Conservation (phyloP, 2,888 invertebrate species). For the Laothoe populi region DNA sequence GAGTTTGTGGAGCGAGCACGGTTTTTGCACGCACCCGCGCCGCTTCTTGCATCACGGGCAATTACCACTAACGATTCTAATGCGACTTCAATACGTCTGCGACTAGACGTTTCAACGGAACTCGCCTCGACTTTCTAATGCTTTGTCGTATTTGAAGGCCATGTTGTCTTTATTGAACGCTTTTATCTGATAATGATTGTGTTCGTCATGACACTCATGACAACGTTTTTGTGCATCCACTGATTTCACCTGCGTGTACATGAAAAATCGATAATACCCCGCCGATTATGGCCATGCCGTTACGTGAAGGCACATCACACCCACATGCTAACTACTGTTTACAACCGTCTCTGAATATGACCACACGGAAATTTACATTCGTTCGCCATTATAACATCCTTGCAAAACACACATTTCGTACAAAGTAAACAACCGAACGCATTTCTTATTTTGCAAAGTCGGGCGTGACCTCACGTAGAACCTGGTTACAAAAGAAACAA, state of each 20-base stretch:
- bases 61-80: conserved; percentile 71
- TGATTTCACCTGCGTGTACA: conserved; percentile 29
- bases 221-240: conserved; percentile 46
- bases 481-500: conserved; percentile 46
- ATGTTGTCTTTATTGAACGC: conserved; percentile 47
- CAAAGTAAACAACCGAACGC: conserved; percentile 38
- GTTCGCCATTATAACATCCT: conserved; percentile 45
- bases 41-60: conserved; percentile 73
- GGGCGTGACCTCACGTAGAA: conserved; percentile 52
- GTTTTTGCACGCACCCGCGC: conserved; percentile 45
- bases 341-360: conserved; percentile 50
- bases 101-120: conserved; percentile 58
- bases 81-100: conserved; percentile 63
- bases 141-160: conserved; percentile 60
- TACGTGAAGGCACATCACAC: conserved; percentile 52
- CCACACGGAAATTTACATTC: conserved; percentile 45
- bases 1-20: conserved; percentile 55
- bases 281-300: conserved; percentile 41
- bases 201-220: conserved; percentile 63
- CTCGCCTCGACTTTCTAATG: conserved; percentile 76
- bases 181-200: conserved; percentile 69
- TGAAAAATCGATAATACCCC: conserved; percentile 16
- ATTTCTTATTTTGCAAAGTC: conserved; percentile 45
- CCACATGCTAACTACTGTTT: conserved; percentile 59
- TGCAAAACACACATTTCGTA: conserved; percentile 39